Evolutionary conservation across 1,140 invertebrate genomes (phyloP).

Genomic region (Musca domestica): DNA sequence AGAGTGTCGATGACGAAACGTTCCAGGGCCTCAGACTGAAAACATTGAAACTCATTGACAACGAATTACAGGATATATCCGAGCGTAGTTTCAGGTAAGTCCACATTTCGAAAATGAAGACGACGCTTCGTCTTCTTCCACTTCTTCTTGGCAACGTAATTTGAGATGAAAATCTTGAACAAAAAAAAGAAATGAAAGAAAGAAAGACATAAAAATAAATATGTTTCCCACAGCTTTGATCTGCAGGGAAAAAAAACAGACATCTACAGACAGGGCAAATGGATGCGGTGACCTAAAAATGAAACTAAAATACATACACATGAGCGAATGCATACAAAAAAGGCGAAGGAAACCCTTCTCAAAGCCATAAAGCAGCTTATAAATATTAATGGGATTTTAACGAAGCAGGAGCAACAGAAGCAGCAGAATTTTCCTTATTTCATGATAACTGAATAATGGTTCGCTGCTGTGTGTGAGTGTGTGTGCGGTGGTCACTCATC

Average conservation of each 20-base stretch:
- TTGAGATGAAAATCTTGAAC: background rate
- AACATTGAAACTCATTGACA: constrained; percentile 59
- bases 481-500: no score
- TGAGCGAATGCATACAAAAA: background rate
- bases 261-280: background rate
- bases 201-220: background rate
- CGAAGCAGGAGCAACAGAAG: background rate
- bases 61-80: constrained; percentile 56
- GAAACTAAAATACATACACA: background rate
- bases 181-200: background rate
- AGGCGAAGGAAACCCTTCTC: background rate
- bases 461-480: no score
- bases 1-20: constrained; percentile 56
- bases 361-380: constrained; percentile 1
- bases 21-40: constrained; percentile 56
- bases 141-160: no score
- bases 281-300: background rate
- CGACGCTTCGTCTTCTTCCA: no score
- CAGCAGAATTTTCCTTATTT: background rate
- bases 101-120: background rate
- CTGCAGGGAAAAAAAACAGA: no score
- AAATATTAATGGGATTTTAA: constrained; percentile 21
- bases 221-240: background rate
- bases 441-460: no score
- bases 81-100: constrained; percentile 53